Base-by-base conservation (phyloP, 2,113 vertebrate species). In the Cichladusa arquata region DNA sequence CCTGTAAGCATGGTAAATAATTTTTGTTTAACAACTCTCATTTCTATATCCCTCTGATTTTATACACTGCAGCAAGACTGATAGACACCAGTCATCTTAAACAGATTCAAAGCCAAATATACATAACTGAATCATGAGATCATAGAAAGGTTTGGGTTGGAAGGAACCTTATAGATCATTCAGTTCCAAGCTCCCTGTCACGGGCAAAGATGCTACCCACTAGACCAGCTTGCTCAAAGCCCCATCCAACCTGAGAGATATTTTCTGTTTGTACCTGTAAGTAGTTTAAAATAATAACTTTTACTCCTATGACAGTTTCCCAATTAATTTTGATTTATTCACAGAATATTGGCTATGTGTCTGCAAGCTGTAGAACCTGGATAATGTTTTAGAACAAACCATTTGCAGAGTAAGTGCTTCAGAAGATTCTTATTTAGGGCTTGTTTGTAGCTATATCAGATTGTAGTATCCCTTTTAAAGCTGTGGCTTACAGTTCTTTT, bases 1-100 rank as follows among this genome's bases (percentile, higher is more conserved):
- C 54, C 78, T 92, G 80, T 67, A 25, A 92, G 23, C 45, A 6
- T 24, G 29, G 31, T 28, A 90, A 42, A 60, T 54, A 53, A 72
- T 78, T 96, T 90, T 84, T 85, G 71, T 94, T 81, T 73, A 62
- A 91, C 65, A 90, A 40, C 80, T 85, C 33, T 14, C 66, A 31
- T 81, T 92, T 90, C 60, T 67, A 0, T 64, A n/a, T 72, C 54
- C 87, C 25, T 48, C 34, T 81, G 51, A 18, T 88, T 71, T 90
- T 90, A 34, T 19, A 54, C 38, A 29, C 31, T 70, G 11, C 17
- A 73, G 10, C 23, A 80, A 73, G 40, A 62, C 26, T 38, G 56
- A 40, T 33, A 34, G 1, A 45, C 14, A 64, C 8, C 38, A 74
- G 31, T 71, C 38, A 22, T 66, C 38, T 83, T 82, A 62, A 86